Base-by-base conservation (phyloP, 2,113 vertebrate genomes). In the Rhabdornis inornatus region DNA sequence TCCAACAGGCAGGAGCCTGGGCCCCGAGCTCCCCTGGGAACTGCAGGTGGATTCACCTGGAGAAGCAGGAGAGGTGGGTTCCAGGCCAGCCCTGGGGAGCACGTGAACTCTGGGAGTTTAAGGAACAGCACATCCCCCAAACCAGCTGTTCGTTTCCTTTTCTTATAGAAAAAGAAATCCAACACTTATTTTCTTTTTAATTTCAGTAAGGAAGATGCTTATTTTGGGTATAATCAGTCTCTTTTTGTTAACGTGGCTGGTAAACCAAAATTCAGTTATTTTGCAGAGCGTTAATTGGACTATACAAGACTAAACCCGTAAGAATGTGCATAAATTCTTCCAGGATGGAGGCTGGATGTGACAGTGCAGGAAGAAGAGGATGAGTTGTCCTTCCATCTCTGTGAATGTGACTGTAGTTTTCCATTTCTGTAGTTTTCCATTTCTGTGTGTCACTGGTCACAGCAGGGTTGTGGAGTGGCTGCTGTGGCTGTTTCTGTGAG, bases 91-190 rank as follows among this genome's bases (percentile, higher is more conserved):
- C 65, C 42, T 11, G 47, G 65, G 80, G 81, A 79, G 24, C 23
- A 2, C 0, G 8, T 3, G 3, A 92, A 89, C 83, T 69, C 92
- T 5, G 12, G 56, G 90, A 85, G 75, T 47, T 85, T 72, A 56
- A 70, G 74, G 90, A 89, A 89, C 85, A 95, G 87, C 93, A 63
- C 28, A 9, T 31, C 92, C 69, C 65, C 15, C 25, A 15, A 49
- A 31, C 4, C 90, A 66, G 84, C 95, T 95, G 88, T 81, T 92
- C 42, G 0, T 92, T 93, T 93, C 74, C 82, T 94, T 96, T 96
- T 94, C 92, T 96, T 93, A 95, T 86, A 95, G 92, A 87, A 96
- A 95, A 96, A 88, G 61, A 59, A 30, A 56, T 13, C 19, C 19
- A 15, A 52, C 10, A 0, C 60, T 83, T 78, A 24, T n/a, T 65